Conservation (phyloP, 2,797 vertebrate genomes). For the Monodelphis domestica region DNA sequence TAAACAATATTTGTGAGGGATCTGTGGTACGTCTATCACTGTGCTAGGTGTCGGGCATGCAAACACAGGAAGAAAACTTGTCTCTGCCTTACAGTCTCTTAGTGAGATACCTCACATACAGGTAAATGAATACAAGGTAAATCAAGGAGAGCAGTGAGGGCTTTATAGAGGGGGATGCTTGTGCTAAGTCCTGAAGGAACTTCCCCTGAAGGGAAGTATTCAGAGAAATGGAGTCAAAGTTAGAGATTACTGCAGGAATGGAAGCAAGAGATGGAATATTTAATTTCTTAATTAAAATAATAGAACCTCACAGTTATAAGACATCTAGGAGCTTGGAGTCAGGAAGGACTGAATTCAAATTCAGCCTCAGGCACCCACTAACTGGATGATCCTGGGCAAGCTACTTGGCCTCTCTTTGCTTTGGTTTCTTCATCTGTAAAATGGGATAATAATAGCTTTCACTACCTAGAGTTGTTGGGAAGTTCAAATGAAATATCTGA, state of each 20-base stretch:
- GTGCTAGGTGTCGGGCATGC: not conserved
- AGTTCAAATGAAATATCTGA: too few species aligned
- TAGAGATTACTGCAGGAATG: too few species aligned
- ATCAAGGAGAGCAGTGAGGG: not conserved
- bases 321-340: not conserved
- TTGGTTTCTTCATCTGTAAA: not conserved
- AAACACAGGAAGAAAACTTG: not conserved
- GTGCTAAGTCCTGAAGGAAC: not conserved
- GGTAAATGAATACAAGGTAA: too few species aligned
- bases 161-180: not conserved
- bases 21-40: not conserved
- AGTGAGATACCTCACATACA: not conserved
- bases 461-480: too few species aligned
- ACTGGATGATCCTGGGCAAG: not conserved
- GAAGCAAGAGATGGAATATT: not conserved
- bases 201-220: rapidly evolving
- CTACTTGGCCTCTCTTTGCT: not conserved
- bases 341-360: not conserved
- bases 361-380: not conserved
- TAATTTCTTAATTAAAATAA: not conserved
- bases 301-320: not conserved
- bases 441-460: not conserved
- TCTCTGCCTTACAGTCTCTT: not conserved
- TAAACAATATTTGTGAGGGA: not conserved
- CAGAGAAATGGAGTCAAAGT: rapidly evolving